A percentile compares a stretch with the other conserved stretches of the same genome.
Conservation (phyloP, 1,140 invertebrate genomes). For the Polypedilum vanderplanki region DNA sequence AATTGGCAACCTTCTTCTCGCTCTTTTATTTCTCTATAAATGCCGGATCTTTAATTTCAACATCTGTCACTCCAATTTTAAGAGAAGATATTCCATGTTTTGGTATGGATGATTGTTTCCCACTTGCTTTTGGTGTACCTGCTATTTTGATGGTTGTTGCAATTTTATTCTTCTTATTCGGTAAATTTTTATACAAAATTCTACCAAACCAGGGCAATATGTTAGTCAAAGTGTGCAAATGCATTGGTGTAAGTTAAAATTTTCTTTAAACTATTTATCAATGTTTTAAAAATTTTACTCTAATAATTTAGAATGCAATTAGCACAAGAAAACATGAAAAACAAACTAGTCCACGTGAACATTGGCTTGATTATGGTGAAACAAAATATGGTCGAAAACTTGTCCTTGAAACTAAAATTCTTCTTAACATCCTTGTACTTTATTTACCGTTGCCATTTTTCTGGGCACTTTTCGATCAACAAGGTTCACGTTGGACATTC, state of each 20-base stretch:
- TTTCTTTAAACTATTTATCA: neutral
- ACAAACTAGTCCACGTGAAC: conserved; percentile 38
- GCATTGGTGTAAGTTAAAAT: conserved; percentile 65
- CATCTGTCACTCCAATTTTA: conserved; percentile 76
- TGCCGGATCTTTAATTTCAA: conserved; percentile 80
- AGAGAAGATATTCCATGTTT: conserved; percentile 72
- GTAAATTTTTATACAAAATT: conserved; percentile 61
- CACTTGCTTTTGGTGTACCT: conserved; percentile 82
- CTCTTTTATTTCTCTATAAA: conserved; percentile 89
- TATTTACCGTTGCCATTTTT: conserved; percentile 75
- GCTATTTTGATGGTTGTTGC: conserved; percentile 71
- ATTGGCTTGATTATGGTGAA: conserved; percentile 38
- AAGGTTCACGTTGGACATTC: conserved; percentile 52
- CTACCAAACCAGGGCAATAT: conserved; percentile 78
- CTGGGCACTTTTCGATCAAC: conserved; percentile 76
- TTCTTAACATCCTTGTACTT: conserved; percentile 60
- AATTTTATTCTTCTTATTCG: conserved; percentile 55
- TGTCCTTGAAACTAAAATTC: conserved; percentile 53
- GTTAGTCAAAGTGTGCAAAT: conserved; percentile 62
- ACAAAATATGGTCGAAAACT: conserved; percentile 29
- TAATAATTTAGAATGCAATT: neutral
- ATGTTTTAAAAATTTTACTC: neutral
- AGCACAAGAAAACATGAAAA: neutral
- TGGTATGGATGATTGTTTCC: conserved; percentile 68
- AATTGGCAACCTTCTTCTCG: conserved; percentile 77